Evolutionary conservation across 2,888 invertebrate genomes (phyloP).

Genomic region (Athalia rosae): DNA sequence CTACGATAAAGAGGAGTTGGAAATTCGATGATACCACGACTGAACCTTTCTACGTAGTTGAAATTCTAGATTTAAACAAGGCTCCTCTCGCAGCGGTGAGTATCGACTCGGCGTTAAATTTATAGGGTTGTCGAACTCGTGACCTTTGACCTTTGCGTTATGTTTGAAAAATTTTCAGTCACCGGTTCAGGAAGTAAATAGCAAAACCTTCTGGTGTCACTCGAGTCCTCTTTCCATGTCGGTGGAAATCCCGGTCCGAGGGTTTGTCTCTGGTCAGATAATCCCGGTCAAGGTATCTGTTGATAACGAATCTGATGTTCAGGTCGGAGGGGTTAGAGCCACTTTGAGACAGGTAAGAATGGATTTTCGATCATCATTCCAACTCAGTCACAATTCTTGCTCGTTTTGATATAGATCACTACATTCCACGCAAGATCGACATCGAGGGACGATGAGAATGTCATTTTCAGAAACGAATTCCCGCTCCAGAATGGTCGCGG

Average conservation of each 20-base stretch:
- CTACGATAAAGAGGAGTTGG: conserved; percentile 70
- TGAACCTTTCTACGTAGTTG: conserved; percentile 69
- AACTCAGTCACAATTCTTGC: too few species aligned
- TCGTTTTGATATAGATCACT: neutral
- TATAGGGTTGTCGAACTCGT: too few species aligned
- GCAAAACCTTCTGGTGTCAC: conserved; percentile 19
- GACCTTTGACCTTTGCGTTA: neutral
- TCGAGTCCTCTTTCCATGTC: neutral
- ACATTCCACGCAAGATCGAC: neutral
- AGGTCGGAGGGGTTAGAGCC: neutral
- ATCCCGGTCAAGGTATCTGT: neutral
- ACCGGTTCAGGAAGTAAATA: neutral
- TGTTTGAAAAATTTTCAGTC: neutral
- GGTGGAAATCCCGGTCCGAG: neutral
- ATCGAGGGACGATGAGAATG: neutral
- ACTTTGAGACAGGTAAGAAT: conserved; percentile 1
- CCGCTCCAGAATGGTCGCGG: neutral
- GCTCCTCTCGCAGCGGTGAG: conserved; percentile 52
- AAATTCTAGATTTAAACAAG: conserved; percentile 70
- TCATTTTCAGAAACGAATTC: neutral
- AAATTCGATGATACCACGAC: conserved; percentile 70
- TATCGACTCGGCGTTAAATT: too few species aligned
- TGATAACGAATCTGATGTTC: neutral
- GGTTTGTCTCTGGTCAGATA: conserved; percentile 5
- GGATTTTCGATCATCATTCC: neutral